Conservation (phyloP, 2,113 vertebrate species). For the Syngnathus floridae region DNA sequence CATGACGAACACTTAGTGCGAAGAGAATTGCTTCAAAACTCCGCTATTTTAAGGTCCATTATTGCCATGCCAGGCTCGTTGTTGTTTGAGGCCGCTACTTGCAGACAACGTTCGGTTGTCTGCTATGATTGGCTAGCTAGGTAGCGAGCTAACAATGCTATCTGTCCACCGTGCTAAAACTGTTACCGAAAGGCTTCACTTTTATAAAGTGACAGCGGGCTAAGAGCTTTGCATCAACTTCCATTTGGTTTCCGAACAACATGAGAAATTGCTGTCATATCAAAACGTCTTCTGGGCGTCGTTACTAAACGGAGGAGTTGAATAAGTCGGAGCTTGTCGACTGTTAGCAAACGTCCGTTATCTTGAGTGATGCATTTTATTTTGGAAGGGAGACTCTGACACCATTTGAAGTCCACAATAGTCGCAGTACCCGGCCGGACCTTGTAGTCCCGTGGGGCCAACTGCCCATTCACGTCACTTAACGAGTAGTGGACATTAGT, state of each 20-base stretch:
- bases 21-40: background rate
- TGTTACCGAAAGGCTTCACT: background rate
- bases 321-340: background rate
- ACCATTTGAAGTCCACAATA: background rate
- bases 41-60: background rate
- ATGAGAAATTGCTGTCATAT: background rate
- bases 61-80: background rate
- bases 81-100: background rate
- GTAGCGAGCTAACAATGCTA: conserved; percentile 47
- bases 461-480: conserved; percentile 1
- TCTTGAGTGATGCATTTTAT: conserved; percentile 23
- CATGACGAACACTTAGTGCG: background rate
- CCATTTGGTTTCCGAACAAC: background rate
- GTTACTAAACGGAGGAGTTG: background rate
- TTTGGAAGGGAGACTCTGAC: background rate
- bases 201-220: background rate
- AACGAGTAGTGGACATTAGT: conserved; percentile 24
- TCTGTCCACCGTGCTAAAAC: conserved; percentile 34
- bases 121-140: conserved; percentile 8
- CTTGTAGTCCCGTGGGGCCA: background rate
- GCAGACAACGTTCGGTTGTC: background rate
- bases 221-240: background rate
- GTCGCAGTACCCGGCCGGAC: background rate
- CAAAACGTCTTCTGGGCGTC: background rate
- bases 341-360: conserved; percentile 41